Evolutionary conservation across 2,113 vertebrate genomes (phyloP).

Genomic region (Zosterops borbonicus): DNA sequence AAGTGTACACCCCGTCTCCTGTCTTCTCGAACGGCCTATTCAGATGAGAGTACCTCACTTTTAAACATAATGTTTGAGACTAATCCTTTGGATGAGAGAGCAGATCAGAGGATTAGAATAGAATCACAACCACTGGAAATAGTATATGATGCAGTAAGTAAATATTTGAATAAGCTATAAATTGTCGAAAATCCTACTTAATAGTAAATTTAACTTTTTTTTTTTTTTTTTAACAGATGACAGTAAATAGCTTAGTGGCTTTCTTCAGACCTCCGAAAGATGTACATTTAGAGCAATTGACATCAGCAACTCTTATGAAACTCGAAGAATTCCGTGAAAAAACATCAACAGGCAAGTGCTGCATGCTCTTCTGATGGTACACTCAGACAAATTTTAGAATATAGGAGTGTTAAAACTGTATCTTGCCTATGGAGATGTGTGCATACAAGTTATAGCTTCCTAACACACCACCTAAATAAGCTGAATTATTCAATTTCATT

Average conservation of each 20-base stretch:
- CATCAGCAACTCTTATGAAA: constrained; percentile 93
- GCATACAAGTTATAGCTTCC: neutral
- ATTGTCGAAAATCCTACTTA: neutral
- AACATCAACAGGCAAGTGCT: constrained; percentile 89
- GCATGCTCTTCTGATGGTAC: neutral
- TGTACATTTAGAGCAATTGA: constrained; percentile 89
- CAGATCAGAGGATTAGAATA: constrained; percentile 86
- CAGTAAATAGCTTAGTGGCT: constrained; percentile 88
- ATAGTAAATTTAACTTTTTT: neutral
- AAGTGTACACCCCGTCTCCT: constrained; percentile 81
- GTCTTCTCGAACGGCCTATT: constrained; percentile 81
- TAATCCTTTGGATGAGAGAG: constrained; percentile 88
- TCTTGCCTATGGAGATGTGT: neutral
- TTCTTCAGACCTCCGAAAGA: constrained; percentile 93
- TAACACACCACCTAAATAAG: neutral
- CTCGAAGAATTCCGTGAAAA: constrained; percentile 96
- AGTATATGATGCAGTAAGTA: constrained; percentile 93
- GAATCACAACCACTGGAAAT: constrained; percentile 94
- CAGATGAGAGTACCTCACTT: constrained; percentile 75
- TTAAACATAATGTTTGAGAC: constrained; percentile 91
- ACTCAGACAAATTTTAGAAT: neutral
- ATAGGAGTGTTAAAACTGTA: neutral
- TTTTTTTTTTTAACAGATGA: constrained; percentile 77
- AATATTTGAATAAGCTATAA: neutral
- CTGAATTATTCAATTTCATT: neutral